Percentiles rank a stretch among this genome's conserved stretches.
Conservation (phyloP, 2,113 vertebrate genomes). For the Galbula dea region DNA sequence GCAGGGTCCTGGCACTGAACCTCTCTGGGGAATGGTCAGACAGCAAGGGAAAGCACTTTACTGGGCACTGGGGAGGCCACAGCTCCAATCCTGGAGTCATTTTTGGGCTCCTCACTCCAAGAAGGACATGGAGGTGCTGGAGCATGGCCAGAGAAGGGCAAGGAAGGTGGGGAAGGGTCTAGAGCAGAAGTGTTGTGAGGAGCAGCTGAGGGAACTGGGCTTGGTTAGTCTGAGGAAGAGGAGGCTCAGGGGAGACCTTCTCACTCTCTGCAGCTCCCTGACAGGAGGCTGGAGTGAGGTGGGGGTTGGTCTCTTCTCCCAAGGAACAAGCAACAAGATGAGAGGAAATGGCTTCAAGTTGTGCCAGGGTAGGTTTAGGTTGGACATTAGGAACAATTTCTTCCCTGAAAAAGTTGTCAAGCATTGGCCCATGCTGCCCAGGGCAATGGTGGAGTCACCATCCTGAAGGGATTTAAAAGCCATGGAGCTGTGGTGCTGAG, state of each 20-base stretch:
- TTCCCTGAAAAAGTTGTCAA: not conserved
- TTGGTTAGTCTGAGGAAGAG: not conserved
- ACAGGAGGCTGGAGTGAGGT: not conserved
- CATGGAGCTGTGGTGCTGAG: not conserved
- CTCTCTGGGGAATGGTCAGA: not conserved
- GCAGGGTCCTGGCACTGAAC: not conserved
- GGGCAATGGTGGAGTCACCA: not conserved
- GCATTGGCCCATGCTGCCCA: not conserved
- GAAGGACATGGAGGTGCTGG: not conserved
- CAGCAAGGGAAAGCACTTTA: not conserved
- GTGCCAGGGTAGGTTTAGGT: not conserved
- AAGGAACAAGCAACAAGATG: not conserved
- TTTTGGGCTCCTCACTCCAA: not conserved
- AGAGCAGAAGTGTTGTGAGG: not conserved
- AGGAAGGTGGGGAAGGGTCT: not conserved
- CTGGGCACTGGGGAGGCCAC: not conserved
- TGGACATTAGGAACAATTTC: not conserved
- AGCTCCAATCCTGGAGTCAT: not conserved
- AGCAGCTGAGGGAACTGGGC: not conserved
- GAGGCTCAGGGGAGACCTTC: not conserved
- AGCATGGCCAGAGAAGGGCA: not conserved
- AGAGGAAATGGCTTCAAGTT: not conserved
- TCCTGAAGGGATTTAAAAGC: not conserved
- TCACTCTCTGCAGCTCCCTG: not conserved
- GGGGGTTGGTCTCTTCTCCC: not conserved